Evolutionary conservation across 2,888 invertebrate species (phyloP), one percentile per base, ranked within the genome.

Genomic region (Lasioglossum morio): DNA sequence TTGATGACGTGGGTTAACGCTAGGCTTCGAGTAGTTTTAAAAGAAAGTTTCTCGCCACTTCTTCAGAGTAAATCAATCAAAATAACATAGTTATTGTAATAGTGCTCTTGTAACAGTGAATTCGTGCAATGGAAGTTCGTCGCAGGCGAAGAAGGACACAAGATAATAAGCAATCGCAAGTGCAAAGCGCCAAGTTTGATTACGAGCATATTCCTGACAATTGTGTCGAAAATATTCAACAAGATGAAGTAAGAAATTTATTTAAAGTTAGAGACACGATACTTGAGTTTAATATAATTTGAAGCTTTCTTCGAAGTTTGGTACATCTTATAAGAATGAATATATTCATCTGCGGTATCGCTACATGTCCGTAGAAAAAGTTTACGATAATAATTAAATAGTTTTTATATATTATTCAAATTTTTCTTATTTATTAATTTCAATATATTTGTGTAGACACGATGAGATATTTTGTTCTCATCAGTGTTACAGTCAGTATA

Each of bases 121-220:
- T 76, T 80, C 37, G 34, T 76, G 79, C 74, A 34, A 94, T 94
- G 94, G 93, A 94, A 79, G 92, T 92, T 70, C 94, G 94, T 76
- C 94, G 94, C 19, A 93, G 92, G 81, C 93, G 91, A 84, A 90
- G 79, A 73, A 90, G 76, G 76, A 84, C 83, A 46, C 78, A 81
- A 70, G 89, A 92, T 79, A 92, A 91, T 37, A 91, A 92, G 80
- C 90, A 88, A 66, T 81, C 85, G 48, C 79, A 82, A 46, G 78
- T 82, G n/a, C 88, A 89, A 86, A 92, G 90, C 91, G 90, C 90
- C 85, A 93, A 93, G 83, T 92, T 92, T 88, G 92, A 88, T 80
- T 82, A 77, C 73, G 86, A 88, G 27, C 72, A 85, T 43, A 63
- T 66, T 81, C 78, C 86, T 72, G 80, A 14, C 23, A 88, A 84